Conservation (phyloP, 2,888 invertebrate genomes). For the Drosophila borborema region DNA sequence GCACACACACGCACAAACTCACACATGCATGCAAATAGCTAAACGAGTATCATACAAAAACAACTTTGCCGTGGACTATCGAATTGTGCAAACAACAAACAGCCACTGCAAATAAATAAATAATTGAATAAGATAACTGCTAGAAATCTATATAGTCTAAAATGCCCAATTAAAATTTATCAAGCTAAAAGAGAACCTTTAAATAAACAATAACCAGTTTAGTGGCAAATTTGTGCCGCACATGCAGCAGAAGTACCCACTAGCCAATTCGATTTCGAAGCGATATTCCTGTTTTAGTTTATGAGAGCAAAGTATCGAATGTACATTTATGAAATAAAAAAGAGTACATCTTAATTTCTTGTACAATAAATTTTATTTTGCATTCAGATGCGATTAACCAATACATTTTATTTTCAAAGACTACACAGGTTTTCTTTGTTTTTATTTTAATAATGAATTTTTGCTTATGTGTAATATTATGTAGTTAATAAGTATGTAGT, state of each 20-base stretch:
- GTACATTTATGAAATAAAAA: not conserved
- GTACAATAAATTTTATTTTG: constrained; percentile 65
- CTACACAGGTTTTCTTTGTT: constrained; percentile 59
- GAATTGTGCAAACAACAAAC: constrained; percentile 3
- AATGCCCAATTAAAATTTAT: not conserved
- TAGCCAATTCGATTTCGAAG: not conserved
- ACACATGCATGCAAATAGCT: not conserved
- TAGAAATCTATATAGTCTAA: not conserved
- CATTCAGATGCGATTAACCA: constrained; percentile 72
- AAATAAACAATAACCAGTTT: not conserved
- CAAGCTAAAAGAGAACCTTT: not conserved
- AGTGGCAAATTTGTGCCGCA: not conserved
- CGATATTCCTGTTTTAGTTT: not conserved
- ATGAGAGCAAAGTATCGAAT: not conserved
- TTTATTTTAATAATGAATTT: constrained; percentile 70
- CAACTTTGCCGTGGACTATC: constrained; percentile 15
- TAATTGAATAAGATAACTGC: not conserved
- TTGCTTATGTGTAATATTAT: constrained; percentile 69
- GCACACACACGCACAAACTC: not conserved
- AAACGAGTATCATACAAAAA: constrained; percentile 20
- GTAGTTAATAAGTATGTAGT: constrained; percentile 75
- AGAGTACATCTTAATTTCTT: constrained; percentile 21
- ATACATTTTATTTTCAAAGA: constrained; percentile 68
- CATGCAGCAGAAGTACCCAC: not conserved
- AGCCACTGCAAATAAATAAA: constrained; percentile 1